phyloP scores from a whole-genome alignment of 2,113 vertebrate genomes.

The Pituophis catenifer region DNA sequence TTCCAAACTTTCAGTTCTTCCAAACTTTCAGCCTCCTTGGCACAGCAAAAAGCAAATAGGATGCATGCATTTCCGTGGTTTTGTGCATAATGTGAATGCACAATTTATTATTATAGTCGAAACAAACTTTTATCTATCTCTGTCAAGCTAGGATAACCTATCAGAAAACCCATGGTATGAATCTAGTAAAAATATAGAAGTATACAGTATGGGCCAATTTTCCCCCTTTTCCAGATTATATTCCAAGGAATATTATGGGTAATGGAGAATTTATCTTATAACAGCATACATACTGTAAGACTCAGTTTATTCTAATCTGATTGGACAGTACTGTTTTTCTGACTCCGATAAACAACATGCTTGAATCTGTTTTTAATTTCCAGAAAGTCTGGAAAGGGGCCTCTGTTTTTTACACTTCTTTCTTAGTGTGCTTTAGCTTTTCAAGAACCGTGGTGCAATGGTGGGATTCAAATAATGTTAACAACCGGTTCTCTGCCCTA shows the following conservation, averaged over 20 bases:
- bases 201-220: neutral
- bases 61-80: neutral
- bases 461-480: too few species aligned
- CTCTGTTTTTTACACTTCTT: neutral
- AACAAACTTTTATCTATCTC: neutral
- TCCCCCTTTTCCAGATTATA: neutral
- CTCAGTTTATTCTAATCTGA: neutral
- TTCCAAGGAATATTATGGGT: neutral
- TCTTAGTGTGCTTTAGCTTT: neutral
- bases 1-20: neutral
- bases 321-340: neutral
- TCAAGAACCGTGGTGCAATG: too few species aligned
- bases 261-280: neutral
- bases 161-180: neutral
- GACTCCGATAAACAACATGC: neutral
- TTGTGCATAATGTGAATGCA: neutral
- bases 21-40: neutral
- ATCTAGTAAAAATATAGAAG: neutral
- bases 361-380: neutral
- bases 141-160: neutral
- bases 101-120: neutral
- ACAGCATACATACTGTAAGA: neutral
- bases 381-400: neutral
- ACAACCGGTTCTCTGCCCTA: too few species aligned
- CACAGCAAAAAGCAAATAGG: neutral